These are phyloP conservation scores for Danio rerio DNA, from an alignment of 2,113 vertebrate genomes.

Conservation along the genomic window DNA sequence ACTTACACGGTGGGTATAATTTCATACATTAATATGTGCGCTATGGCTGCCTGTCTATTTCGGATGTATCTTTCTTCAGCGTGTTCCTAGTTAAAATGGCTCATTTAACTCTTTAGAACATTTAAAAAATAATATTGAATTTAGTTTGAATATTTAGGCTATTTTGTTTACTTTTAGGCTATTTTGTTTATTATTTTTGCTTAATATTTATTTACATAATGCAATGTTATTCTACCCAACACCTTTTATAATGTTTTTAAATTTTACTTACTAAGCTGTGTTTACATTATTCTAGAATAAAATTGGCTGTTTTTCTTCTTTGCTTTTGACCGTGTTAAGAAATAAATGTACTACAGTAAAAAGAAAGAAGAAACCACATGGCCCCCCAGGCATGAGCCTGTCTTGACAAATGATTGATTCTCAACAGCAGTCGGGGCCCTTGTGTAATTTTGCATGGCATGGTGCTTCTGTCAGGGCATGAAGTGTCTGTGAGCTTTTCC, in stretches of 20 bases:
- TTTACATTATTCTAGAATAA: not conserved
- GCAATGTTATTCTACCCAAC: not conserved
- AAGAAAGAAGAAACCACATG: not conserved
- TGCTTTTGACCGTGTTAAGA: not conserved
- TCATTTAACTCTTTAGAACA: not conserved
- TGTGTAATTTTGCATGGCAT: conserved; percentile 14
- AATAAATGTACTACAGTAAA: not conserved
- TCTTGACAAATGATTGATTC: conserved; percentile 48
- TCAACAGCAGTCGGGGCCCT: conserved; percentile 40
- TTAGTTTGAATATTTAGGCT: too few species aligned
- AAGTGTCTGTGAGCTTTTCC: not conserved
- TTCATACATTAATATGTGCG: not conserved
- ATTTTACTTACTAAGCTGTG: too few species aligned
- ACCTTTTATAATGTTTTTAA: too few species aligned
- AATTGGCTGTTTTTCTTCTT: not conserved
- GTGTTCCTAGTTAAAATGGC: not conserved
- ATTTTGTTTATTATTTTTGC: too few species aligned
- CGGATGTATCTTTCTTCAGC: too few species aligned
- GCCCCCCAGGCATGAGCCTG: not conserved
- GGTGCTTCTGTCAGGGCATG: not conserved
- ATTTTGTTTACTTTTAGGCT: too few species aligned
- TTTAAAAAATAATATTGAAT: too few species aligned
- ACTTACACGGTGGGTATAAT: conserved; percentile 28
- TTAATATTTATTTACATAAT: too few species aligned
- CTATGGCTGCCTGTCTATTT: not conserved